phyloP scores from a whole-genome alignment of 2,888 invertebrate species.

The Pristionchus fissidentatus region DNA sequence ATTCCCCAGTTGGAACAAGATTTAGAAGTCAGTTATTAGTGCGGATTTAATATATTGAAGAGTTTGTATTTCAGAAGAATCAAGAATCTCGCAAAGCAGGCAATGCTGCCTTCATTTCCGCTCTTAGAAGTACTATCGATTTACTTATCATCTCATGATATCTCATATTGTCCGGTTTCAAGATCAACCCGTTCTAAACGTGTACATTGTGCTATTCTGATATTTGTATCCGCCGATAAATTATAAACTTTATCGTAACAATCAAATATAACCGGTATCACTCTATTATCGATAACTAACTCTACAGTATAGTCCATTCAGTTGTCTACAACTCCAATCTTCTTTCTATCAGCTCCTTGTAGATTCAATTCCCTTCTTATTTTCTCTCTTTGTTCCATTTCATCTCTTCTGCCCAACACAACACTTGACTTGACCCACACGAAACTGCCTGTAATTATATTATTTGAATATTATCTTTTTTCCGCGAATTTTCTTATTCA shows the following conservation, averaged over 20 bases:
- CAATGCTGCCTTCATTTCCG: constrained; percentile 32
- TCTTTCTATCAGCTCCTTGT: constrained; percentile 61
- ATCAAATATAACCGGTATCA: constrained; percentile 2
- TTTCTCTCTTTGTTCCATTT: constrained; percentile 65
- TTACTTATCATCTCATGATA: not conserved
- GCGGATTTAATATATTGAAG: not conserved
- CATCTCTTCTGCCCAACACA: constrained; percentile 65
- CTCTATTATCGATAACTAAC: constrained; percentile 14
- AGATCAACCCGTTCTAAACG: too few species aligned
- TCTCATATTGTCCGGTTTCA: not conserved
- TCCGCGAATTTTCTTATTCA: not conserved
- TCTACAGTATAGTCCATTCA: not conserved
- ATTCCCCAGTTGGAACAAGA: constrained; percentile 20
- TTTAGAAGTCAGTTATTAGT: not conserved
- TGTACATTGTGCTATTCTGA: not conserved
- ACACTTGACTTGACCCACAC: constrained; percentile 54
- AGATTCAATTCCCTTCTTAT: constrained; percentile 60
- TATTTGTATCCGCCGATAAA: not conserved
- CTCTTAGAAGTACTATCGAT: constrained; percentile 33
- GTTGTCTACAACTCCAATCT: constrained; percentile 59
- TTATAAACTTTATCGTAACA: not conserved
- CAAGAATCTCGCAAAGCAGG: constrained; percentile 4
- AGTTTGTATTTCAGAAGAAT: not conserved
- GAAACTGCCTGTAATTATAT: constrained; percentile 14
- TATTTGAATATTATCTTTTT: not conserved